Conservation (phyloP, 2,797 vertebrate genomes). For the Knipowitschia caucasica region DNA sequence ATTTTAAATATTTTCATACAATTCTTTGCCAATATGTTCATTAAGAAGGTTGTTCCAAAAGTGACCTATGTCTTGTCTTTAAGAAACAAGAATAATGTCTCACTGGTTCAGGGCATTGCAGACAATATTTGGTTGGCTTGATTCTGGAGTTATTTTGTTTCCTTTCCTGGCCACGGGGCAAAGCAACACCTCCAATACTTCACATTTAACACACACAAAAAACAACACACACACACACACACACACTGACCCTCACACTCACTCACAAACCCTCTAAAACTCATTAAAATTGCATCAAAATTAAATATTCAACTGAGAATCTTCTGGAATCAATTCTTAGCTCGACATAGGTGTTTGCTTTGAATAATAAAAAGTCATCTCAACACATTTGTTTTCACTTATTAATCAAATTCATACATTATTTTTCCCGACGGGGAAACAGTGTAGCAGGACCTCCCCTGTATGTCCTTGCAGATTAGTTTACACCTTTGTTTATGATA, state of each 20-base stretch:
- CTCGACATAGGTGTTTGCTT: conserved; percentile 24
- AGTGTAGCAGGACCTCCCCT: conserved; percentile 21
- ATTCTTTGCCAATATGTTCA: background rate
- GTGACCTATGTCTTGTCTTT: background rate
- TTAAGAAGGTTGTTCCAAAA: background rate
- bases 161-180: conserved; percentile 34
- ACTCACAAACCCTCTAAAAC: background rate
- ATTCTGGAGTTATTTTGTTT: conserved; percentile 34
- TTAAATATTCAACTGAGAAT: conserved; percentile 31
- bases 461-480: conserved; percentile 47
- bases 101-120: conserved; percentile 3
- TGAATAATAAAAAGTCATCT: conserved; percentile 22
- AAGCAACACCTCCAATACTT: conserved; percentile 45
- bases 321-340: conserved; percentile 38
- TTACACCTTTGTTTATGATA: conserved; percentile 12
- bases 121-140: conserved; percentile 23
- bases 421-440: conserved; percentile 19
- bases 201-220: conserved; percentile 4
- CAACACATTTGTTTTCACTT: conserved; percentile 23
- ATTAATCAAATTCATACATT: conserved; percentile 19
- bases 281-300: conserved; percentile 4
- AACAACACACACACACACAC: background rate
- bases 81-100: too few species aligned
- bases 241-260: background rate
- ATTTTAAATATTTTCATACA: too few species aligned